Conservation (phyloP, 2,888 invertebrate genomes). For the Tethea ocularis region DNA sequence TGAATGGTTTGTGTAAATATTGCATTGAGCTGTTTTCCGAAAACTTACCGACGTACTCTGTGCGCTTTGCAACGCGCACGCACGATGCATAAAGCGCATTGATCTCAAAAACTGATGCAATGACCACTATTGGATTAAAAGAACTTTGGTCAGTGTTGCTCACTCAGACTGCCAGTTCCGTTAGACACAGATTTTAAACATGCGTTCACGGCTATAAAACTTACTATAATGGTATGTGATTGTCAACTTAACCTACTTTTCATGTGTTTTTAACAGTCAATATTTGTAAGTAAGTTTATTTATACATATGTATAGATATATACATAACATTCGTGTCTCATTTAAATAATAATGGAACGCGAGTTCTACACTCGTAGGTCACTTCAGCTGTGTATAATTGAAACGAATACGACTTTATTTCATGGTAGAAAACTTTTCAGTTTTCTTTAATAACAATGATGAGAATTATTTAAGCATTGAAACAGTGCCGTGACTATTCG, state of each 20-base stretch:
- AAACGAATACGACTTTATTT: neutral
- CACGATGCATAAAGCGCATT: neutral
- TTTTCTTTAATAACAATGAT: constrained; percentile 47
- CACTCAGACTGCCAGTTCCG: neutral
- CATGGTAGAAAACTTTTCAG: constrained; percentile 28
- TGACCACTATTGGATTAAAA: neutral
- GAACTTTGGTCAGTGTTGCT: neutral
- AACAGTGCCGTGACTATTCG: constrained; percentile 45
- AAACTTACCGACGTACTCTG: too few relatives aligned
- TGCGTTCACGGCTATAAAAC: neutral
- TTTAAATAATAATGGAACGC: constrained; percentile 8
- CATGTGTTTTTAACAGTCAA: neutral
- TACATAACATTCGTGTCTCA: neutral
- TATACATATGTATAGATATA: neutral
- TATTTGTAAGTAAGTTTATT: neutral
- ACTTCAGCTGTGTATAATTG: neutral
- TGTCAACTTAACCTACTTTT: constrained; percentile 10
- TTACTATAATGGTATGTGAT: neutral
- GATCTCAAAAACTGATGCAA: constrained; percentile 1
- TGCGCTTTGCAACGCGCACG: too few relatives aligned
- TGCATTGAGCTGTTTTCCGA: too few relatives aligned
- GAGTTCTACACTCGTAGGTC: neutral
- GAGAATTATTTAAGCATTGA: constrained; percentile 55
- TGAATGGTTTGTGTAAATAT: too few relatives aligned
- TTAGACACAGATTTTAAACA: constrained; percentile 3